These are phyloP conservation scores for Ceratina australensis DNA, from an alignment of 1,140 invertebrate species.

Conservation along the genomic window DNA sequence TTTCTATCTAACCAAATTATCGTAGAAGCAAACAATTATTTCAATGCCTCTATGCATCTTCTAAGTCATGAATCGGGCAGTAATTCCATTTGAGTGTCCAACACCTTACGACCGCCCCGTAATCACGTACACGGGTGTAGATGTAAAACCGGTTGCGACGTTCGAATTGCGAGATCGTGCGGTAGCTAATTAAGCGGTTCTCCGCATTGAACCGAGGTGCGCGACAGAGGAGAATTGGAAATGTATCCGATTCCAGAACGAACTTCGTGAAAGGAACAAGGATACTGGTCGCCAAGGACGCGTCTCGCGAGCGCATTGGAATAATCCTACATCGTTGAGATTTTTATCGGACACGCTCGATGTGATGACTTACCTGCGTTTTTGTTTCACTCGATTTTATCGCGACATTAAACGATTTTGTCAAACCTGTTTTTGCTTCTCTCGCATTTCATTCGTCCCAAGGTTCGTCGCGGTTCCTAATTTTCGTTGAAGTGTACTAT, in stretches of 20 bases:
- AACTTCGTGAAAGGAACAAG: constrained; percentile 54
- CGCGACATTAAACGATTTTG: too few relatives aligned
- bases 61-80: background rate
- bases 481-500: background rate
- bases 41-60: background rate
- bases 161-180: constrained; percentile 6
- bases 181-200: background rate
- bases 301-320: background rate
- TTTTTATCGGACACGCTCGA: constrained; percentile 14
- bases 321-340: background rate
- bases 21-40: too few relatives aligned
- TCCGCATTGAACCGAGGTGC: background rate
- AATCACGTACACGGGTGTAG: background rate
- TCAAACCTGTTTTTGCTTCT: too few relatives aligned
- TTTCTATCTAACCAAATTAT: too few relatives aligned
- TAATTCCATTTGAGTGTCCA: background rate
- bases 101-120: background rate
- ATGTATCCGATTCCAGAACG: constrained; percentile 44
- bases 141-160: constrained; percentile 14
- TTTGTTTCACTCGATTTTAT: too few relatives aligned
- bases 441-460: too few relatives aligned
- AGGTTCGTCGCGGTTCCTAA: background rate
- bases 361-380: constrained; percentile 6
- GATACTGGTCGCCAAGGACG: constrained; percentile 51
- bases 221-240: constrained; percentile 37